These are phyloP conservation scores for Hipposideros armiger DNA, from an alignment of 2,113 vertebrate genomes.

Conservation along the genomic window DNA sequence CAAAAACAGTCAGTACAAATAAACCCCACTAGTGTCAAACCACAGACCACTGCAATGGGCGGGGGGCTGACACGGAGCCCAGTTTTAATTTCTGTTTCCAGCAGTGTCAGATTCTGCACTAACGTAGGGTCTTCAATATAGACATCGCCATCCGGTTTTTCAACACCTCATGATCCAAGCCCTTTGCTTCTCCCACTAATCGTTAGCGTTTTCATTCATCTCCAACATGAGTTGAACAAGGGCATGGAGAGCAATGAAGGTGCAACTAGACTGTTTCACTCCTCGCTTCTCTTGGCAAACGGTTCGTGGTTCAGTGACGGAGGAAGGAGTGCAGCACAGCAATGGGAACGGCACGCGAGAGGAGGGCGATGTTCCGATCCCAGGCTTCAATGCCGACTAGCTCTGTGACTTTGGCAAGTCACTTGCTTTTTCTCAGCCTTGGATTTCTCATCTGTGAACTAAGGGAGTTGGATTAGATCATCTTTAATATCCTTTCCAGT, in stretches of 20 bases:
- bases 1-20: background rate
- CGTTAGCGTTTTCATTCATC: background rate
- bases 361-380: background rate
- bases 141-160: background rate
- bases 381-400: background rate
- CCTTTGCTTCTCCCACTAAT: background rate
- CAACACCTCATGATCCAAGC: background rate
- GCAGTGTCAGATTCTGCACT: background rate
- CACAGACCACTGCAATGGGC: background rate
- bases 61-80: background rate
- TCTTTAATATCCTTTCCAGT: conserved; percentile 12
- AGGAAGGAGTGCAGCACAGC: background rate
- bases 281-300: background rate
- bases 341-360: background rate
- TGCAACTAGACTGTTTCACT: background rate
- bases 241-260: background rate
- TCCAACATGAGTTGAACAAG: background rate
- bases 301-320: background rate
- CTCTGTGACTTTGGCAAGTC: background rate
- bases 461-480: background rate
- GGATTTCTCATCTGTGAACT: conserved; percentile 52
- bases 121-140: background rate
- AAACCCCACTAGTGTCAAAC: background rate
- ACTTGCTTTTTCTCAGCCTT: background rate
- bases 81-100: background rate